These are phyloP conservation scores for Hydrochoerus hydrochaeris DNA, from an alignment of 2,113 vertebrate genomes.

Conservation along the genomic window DNA sequence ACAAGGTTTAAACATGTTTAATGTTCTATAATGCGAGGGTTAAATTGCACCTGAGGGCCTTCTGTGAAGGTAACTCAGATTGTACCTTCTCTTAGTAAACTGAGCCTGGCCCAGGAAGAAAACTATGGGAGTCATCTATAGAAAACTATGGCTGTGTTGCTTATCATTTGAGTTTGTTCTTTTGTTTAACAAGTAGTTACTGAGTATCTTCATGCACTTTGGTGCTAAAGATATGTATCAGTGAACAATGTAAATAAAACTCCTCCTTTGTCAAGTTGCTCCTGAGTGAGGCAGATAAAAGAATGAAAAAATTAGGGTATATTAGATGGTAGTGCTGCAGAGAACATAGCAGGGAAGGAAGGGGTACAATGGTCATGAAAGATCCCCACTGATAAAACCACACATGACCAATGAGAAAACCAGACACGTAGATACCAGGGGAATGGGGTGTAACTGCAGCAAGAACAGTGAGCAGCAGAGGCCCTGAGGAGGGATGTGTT, in stretches of 20 bases:
- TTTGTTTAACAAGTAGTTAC: conserved; percentile 36
- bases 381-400: background rate
- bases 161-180: conserved; percentile 5
- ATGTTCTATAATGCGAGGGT: background rate
- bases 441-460: background rate
- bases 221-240: background rate
- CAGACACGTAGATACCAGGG: background rate
- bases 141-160: background rate
- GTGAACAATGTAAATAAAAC: conserved; percentile 11
- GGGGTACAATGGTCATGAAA: background rate
- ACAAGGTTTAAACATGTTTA: background rate
- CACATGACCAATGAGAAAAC: conserved; percentile 23
- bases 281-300: background rate
- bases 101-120: background rate
- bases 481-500: background rate
- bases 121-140: too few relatives aligned
- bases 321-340: background rate
- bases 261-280: background rate
- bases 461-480: background rate
- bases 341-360: background rate
- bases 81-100: background rate
- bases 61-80: conserved; percentile 19
- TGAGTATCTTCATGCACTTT: background rate
- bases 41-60: conserved; percentile 35
- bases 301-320: background rate